Evolutionary conservation across 2,797 vertebrate species (phyloP), one percentile per base, ranked within the genome.

Genomic region (Fistularia commersonii): DNA sequence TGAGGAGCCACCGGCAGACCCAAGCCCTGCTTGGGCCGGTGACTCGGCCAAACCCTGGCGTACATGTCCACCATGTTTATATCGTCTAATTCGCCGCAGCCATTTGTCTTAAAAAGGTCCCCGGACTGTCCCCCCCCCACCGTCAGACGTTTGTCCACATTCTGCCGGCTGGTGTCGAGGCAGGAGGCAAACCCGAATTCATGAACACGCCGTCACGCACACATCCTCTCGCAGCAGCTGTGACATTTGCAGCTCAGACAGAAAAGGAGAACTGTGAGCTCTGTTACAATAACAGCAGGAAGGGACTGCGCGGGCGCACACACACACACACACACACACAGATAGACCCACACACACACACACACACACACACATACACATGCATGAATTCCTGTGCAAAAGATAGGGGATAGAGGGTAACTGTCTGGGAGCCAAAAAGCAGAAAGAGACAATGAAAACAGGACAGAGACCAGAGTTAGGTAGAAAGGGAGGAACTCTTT

Each of bases 231-330:
- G 44, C 69, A 57, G 75, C 74, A 77, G 76, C 80, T 64, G 79
- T 57, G 64, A 57, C 61, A 66, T 75, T 75, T 69, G 73, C 54
- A 77, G 65, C 61, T 23, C 72, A 66, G 68, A 66, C 11, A 66
- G 75, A 87, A 51, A 89, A 88, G 67, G 69, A 87, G 87, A 89
- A 89, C 81, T 85, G 72, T 46, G 64, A 62, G 57, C 69, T 71
- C 48, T 66, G 68, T 80, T 77, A 78, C 82, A 82, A 80, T 66
- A 77, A 64, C 72, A 60, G 78, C 69, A 80, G 82, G 82, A 80
- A 86, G 81, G 72, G 75, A 56, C 66, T 51, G 69, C 41, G 62
- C 31, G 61, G 33, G 55, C 45, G 50, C 48, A 60, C 34, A 35
- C 34, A 35, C 51, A 64, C 44, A 58, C 3, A 57, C n/a, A n/a